These are phyloP conservation scores for Nettapus auritus DNA, from an alignment of 2,113 vertebrate species.

Conservation along the genomic window DNA sequence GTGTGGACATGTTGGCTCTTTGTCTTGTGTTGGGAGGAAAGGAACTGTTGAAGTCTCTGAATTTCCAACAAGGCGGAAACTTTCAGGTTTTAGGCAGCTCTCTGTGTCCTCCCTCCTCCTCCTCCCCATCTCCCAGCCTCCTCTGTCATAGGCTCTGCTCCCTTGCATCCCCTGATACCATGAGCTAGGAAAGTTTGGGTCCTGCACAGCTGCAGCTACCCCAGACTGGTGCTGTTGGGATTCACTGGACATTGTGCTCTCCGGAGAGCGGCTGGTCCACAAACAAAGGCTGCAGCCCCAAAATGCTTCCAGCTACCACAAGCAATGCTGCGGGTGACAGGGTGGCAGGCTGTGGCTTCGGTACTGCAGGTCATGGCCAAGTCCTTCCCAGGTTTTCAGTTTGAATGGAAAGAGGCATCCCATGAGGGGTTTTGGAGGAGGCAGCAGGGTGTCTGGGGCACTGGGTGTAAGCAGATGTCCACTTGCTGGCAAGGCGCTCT, in stretches of 20 bases:
- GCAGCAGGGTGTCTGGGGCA: rapidly evolving
- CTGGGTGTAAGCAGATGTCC: neutral
- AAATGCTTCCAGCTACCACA: rapidly evolving
- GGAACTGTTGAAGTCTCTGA: neutral
- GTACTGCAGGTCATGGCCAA: rapidly evolving
- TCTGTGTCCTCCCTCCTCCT: neutral
- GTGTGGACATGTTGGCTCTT: neutral
- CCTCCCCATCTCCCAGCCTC: neutral
- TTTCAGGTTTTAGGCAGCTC: neutral
- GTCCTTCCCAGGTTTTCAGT: neutral
- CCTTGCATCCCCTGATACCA: neutral
- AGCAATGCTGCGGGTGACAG: neutral
- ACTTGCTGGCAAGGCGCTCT: neutral
- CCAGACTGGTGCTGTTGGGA: rapidly evolving
- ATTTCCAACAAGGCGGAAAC: neutral
- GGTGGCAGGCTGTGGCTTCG: neutral
- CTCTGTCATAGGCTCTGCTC: neutral
- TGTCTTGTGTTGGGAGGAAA: neutral
- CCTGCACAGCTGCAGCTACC: neutral
- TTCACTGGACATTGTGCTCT: neutral
- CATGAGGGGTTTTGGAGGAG: neutral
- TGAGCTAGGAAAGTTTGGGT: neutral
- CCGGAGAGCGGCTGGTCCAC: rapidly evolving
- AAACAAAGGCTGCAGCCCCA: neutral
- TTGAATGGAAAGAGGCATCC: neutral